These are phyloP conservation scores for Amphipoea oculea DNA, from an alignment of 2,888 invertebrate species.

Conservation along the genomic window DNA sequence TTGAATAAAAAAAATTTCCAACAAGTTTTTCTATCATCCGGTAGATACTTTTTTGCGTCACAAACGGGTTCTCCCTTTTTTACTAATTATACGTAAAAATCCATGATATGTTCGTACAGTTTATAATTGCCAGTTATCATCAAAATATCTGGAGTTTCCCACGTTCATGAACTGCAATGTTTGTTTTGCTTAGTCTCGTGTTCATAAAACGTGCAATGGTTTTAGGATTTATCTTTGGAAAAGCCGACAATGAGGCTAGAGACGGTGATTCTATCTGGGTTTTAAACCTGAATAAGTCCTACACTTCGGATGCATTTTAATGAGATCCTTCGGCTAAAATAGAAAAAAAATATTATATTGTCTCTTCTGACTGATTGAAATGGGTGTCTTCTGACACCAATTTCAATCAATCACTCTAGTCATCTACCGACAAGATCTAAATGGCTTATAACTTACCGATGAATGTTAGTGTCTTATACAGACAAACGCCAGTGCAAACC, in stretches of 20 bases:
- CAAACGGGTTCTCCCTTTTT: conserved; percentile 47
- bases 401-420: conserved; percentile 17
- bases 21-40: conserved; percentile 16
- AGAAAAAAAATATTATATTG: background rate
- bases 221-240: conserved; percentile 12
- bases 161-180: conserved; percentile 16
- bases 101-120: background rate
- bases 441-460: conserved; percentile 41
- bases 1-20: conserved; percentile 18
- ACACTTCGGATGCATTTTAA: background rate
- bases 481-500: conserved; percentile 74
- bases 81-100: conserved; percentile 8
- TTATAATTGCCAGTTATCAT: conserved; percentile 29
- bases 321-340: background rate
- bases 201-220: conserved; percentile 3
- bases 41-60: conserved; percentile 37
- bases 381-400: background rate
- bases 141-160: conserved; percentile 42
- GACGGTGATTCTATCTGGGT: background rate
- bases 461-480: conserved; percentile 37
- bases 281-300: background rate
- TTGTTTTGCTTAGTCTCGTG: conserved; percentile 21
- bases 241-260: background rate
- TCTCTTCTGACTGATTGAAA: background rate
- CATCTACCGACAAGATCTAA: conserved; percentile 38